Percentiles rank a stretch among this genome's conserved stretches.
These are phyloP conservation scores for Macrophya annulata DNA, from an alignment of 2,888 invertebrate genomes.

Conservation along the genomic window DNA sequence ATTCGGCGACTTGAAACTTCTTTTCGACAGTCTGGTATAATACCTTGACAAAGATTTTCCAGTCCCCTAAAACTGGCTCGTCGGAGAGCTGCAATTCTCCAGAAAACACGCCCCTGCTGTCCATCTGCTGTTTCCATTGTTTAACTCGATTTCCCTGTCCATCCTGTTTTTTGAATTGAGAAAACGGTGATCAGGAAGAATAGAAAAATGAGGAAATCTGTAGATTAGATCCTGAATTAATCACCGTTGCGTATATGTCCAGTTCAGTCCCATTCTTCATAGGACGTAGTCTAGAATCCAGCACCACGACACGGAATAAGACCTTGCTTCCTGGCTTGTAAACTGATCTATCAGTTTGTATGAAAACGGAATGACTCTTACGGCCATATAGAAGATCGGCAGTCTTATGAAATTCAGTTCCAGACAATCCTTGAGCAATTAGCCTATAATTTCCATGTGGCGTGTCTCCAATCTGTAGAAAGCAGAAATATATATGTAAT, in stretches of 20 bases:
- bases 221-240: conserved; percentile 62
- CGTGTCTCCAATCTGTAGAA: conserved; percentile 86
- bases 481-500: not conserved
- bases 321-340: conserved; percentile 94
- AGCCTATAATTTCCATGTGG: conserved; percentile 90
- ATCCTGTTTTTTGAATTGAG: conserved; percentile 81
- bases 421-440: conserved; percentile 87
- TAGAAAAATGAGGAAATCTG: too few relatives aligned
- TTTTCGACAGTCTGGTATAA: conserved; percentile 86
- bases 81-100: conserved; percentile 89
- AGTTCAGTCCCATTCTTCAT: conserved; percentile 84
- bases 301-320: conserved; percentile 89
- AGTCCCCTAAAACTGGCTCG: conserved; percentile 92
- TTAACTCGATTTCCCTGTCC: conserved; percentile 90
- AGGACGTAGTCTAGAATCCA: conserved; percentile 89
- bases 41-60: conserved; percentile 89
- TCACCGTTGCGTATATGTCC: conserved; percentile 85
- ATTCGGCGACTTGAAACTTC: conserved; percentile 92
- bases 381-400: conserved; percentile 87
- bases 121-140: conserved; percentile 87
- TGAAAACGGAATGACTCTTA: conserved; percentile 92
- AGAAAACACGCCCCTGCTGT: conserved; percentile 88
- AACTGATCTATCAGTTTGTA: conserved; percentile 95
- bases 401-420: conserved; percentile 88
- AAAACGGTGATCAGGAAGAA: conserved; percentile 32